Evolutionary conservation across 2,113 vertebrate species (phyloP).

Genomic region (Brachyistius frenatus): DNA sequence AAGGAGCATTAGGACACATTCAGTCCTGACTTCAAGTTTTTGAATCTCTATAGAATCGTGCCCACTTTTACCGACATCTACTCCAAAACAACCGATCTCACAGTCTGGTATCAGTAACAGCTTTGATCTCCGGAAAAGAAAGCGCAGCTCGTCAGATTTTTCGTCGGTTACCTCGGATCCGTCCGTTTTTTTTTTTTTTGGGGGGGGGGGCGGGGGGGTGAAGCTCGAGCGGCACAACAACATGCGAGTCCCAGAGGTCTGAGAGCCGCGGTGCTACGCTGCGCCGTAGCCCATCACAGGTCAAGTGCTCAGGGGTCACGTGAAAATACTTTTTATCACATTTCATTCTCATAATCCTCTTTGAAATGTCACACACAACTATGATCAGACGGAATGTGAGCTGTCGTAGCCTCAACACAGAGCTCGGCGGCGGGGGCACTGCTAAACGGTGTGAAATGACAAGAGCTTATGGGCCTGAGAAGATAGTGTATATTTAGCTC

Average conservation of each 20-base stretch:
- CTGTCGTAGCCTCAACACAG: slow-evolving; percentile 41
- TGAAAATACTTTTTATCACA: slow-evolving; percentile 81
- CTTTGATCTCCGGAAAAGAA: neutral
- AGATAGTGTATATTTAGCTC: slow-evolving; percentile 39
- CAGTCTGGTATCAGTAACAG: neutral
- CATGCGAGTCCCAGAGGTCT: slow-evolving; percentile 38
- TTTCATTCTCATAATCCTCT: slow-evolving; percentile 81
- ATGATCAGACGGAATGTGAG: slow-evolving; percentile 79
- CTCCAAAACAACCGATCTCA: neutral
- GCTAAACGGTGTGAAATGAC: slow-evolving; percentile 55
- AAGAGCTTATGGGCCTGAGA: slow-evolving; percentile 38
- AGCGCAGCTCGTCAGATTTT: slow-evolving; percentile 3
- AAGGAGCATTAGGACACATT: too few relatives aligned
- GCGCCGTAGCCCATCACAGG: slow-evolving; percentile 52
- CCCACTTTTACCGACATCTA: too few relatives aligned
- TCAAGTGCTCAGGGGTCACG: slow-evolving; percentile 79
- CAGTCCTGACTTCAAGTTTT: too few relatives aligned
- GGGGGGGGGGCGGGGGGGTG: neutral
- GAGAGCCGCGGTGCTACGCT: slow-evolving; percentile 25
- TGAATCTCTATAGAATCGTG: too few relatives aligned
- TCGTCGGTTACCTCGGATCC: too few relatives aligned
- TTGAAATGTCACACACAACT: slow-evolving; percentile 81
- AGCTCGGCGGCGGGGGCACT: slow-evolving; percentile 22
- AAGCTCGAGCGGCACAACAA: neutral
- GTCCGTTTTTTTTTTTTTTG: neutral